Percentiles rank a stretch among this genome's conserved stretches.
Conservation (phyloP, 2,888 invertebrate genomes). For the Orthosia incerta region DNA sequence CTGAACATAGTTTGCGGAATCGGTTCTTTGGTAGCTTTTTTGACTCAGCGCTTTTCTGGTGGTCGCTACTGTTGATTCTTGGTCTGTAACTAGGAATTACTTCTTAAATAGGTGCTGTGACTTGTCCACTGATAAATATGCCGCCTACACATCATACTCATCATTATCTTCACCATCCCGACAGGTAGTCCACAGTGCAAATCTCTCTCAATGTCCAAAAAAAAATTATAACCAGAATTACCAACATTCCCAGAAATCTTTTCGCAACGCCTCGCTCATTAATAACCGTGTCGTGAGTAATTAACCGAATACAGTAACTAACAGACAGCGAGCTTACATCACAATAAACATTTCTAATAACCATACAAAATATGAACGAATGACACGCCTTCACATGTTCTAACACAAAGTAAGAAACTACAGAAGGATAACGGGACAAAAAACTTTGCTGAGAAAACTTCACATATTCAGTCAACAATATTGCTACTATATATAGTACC, state of each 20-base stretch:
- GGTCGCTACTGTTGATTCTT: too few relatives aligned
- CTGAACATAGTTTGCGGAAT: too few relatives aligned
- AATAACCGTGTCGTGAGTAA: slow-evolving; percentile 66
- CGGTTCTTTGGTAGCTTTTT: too few relatives aligned
- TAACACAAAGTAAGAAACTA: neutral
- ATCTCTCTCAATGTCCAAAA: neutral
- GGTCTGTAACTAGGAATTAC: too few relatives aligned
- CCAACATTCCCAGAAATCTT: neutral
- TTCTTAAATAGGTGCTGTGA: too few relatives aligned
- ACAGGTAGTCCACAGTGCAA: neutral
- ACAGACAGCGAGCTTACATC: slow-evolving; percentile 54
- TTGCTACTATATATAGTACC: too few relatives aligned
- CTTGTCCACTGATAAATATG: neutral
- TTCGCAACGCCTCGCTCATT: slow-evolving; percentile 42
- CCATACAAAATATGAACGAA: slow-evolving; percentile 69
- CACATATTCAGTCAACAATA: neutral
- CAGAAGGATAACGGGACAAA: slow-evolving; percentile 11
- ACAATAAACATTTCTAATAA: slow-evolving; percentile 57
- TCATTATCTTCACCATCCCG: neutral
- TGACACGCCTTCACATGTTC: slow-evolving; percentile 74
- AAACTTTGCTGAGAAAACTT: neutral
- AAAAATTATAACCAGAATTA: neutral
- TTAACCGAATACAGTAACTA: slow-evolving; percentile 58
- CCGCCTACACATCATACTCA: neutral
- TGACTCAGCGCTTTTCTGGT: too few relatives aligned